Evolutionary conservation across 2,113 vertebrate genomes (phyloP), one percentile per base, ranked within the genome.

Genomic region (Speoplatyrhinus poulsoni): DNA sequence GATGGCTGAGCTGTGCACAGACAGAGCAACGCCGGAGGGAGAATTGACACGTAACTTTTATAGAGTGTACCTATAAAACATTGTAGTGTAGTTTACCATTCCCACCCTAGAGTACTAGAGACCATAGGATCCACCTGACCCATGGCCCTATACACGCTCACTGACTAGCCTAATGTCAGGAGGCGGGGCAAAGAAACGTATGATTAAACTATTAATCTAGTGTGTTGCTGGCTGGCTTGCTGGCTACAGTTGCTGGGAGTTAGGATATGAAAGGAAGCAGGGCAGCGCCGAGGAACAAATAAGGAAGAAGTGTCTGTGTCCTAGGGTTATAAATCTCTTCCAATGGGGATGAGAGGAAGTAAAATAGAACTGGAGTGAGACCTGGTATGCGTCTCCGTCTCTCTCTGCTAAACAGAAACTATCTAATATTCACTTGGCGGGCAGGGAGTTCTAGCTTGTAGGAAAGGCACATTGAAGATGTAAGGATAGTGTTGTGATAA

Each of bases 281-380:
- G 13, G 53, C 36, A 58, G 47, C 76, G 50, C 6, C 52, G 57
- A 74, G 52, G 66, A 80, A 71, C 80, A 78, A 78, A 80, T 73
- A 75, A 77, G 74, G 70, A 79, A 81, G 65, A 69, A 17, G 17
- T 73, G 36, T 64, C 59, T 57, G 69, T 61, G 69, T 61, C 54
- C 65, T 65, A 11, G 3, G 65, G n/a, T 54, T 54, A n/a, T 54
- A 16, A 54, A 54, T n/a, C 52, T 15, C 49, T 15, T 12, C 4
- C 6, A 41, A 41, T 50, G 10, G 52, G n/a, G 13, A 54, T 16
- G n/a, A 7, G n/a, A n/a, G n/a, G 52, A 16, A 54, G n/a, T 15
- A 52, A 7, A 13, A 2, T 54, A 15, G n/a, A n/a, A 54, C 13
- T n/a, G 3, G n/a, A n/a, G 13, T 3, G 52, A 16, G 52, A 13